Conservation (phyloP, 2,113 vertebrate genomes). For the Mustelus asterias region DNA sequence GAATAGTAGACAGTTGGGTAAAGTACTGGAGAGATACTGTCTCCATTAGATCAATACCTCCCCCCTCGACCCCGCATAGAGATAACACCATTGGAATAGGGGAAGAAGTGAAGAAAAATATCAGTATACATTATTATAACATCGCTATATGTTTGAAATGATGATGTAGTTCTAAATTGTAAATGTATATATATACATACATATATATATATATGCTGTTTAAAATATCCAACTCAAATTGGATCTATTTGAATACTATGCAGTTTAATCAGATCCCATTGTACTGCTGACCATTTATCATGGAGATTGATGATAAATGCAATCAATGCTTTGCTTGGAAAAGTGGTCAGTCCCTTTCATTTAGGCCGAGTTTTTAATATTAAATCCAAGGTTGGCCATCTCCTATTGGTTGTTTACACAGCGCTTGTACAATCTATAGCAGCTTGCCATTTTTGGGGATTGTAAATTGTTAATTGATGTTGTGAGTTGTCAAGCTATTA, state of each 20-base stretch:
- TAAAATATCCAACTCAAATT: not conserved
- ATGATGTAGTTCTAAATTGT: not conserved
- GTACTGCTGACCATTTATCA: not conserved
- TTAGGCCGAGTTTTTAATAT: not conserved
- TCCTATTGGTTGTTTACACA: not conserved
- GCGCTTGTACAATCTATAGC: not conserved
- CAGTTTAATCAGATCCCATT: not conserved
- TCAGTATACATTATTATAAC: not conserved
- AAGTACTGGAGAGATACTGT: not conserved
- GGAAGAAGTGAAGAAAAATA: not conserved
- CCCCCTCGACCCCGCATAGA: not conserved
- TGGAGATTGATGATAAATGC: not conserved
- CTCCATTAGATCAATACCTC: not conserved
- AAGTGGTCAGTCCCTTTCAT: not conserved
- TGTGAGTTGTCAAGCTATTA: not conserved
- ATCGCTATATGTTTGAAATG: not conserved
- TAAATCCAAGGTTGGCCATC: not conserved
- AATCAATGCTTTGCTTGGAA: conserved; percentile 20
- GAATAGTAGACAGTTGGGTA: not conserved
- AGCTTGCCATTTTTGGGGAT: not conserved
- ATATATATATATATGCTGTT: not conserved
- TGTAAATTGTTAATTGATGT: conserved; percentile 10
- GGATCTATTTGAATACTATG: conserved; percentile 2
- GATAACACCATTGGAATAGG: not conserved
- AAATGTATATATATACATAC: not conserved